Percentiles rank a stretch among this genome's conserved stretches.
Conservation (phyloP, 2,797 vertebrate genomes). For the Trichosurus vulpecula region DNA sequence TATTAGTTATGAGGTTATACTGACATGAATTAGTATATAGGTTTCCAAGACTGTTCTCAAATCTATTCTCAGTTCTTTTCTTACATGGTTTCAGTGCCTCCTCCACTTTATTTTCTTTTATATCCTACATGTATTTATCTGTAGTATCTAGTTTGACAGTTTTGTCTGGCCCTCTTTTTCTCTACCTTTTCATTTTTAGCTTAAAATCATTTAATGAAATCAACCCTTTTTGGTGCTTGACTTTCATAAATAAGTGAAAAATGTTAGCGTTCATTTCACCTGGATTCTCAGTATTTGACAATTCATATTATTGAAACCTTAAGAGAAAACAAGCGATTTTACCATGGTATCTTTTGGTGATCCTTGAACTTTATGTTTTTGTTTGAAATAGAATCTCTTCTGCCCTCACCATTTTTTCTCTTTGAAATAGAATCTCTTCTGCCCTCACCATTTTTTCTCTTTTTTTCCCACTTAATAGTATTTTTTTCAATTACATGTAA, state of each 20-base stretch:
- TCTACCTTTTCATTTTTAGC: background rate
- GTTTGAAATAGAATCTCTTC: background rate
- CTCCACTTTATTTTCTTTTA: background rate
- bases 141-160: background rate
- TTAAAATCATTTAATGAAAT: background rate
- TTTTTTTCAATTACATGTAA: too few species aligned
- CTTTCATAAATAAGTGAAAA: background rate
- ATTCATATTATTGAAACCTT: background rate
- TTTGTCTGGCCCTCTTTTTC: background rate
- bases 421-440: background rate
- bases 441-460: background rate
- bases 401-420: background rate
- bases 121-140: background rate
- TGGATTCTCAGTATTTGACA: background rate
- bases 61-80: background rate
- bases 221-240: background rate
- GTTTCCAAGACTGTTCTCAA: background rate
- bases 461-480: too few species aligned
- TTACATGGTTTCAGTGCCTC: background rate
- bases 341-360: background rate
- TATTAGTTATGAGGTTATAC: background rate
- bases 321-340: background rate
- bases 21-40: background rate
- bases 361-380: background rate
- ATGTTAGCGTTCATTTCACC: background rate